Percentiles rank a stretch among this genome's conserved stretches.
These are phyloP conservation scores for Haemorhous mexicanus DNA, from an alignment of 2,113 vertebrate genomes.

Conservation along the genomic window DNA sequence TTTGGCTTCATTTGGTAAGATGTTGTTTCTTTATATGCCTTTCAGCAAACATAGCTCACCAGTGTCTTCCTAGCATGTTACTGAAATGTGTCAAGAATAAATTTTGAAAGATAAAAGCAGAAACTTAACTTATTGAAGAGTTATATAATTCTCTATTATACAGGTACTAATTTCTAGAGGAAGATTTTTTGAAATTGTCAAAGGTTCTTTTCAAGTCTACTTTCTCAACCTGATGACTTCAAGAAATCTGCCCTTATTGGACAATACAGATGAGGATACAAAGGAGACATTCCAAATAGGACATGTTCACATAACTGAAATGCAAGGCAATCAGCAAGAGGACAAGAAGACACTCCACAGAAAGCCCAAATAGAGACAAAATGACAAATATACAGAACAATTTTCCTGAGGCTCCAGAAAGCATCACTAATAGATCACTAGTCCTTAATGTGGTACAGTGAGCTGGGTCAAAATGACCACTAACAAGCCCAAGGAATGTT, in stretches of 20 bases:
- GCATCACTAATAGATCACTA: neutral
- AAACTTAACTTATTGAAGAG: neutral
- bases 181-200: neutral
- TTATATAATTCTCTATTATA: neutral
- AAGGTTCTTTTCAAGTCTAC: neutral
- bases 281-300: neutral
- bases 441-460: neutral
- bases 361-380: neutral
- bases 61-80: neutral
- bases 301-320: neutral
- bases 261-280: neutral
- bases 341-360: neutral
- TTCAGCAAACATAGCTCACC: neutral
- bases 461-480: neutral
- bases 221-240: neutral
- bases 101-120: neutral
- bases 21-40: neutral
- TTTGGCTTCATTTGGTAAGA: neutral
- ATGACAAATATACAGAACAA: neutral
- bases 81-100: neutral
- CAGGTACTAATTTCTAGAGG: neutral
- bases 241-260: neutral
- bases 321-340: neutral
- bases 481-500: neutral
- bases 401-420: neutral